These are phyloP conservation scores for Barnardius zonarius DNA, from an alignment of 2,113 vertebrate genomes.

Conservation along the genomic window DNA sequence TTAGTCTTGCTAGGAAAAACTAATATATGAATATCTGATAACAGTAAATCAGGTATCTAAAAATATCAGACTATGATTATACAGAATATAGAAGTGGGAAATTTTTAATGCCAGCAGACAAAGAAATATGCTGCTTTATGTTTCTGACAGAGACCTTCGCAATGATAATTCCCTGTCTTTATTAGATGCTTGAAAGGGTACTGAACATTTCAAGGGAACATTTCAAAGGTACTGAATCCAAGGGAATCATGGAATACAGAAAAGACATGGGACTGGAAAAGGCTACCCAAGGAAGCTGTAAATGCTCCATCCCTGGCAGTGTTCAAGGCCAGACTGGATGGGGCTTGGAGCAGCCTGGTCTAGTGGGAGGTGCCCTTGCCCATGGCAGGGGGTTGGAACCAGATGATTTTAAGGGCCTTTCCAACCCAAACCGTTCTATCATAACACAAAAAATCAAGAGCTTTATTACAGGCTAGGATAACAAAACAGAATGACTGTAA, in stretches of 20 bases:
- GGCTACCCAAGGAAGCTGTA: too few relatives aligned
- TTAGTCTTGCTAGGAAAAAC: not conserved
- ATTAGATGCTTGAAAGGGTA: not conserved
- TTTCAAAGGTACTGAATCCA: not conserved
- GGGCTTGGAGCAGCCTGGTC: too few relatives aligned
- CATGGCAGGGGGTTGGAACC: too few relatives aligned
- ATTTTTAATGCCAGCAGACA: not conserved
- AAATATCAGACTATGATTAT: not conserved
- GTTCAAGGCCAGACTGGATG: too few relatives aligned
- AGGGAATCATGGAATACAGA: not conserved
- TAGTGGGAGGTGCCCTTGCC: too few relatives aligned
- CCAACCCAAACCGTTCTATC: too few relatives aligned
- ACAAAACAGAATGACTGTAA: not conserved
- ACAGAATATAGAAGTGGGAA: not conserved
- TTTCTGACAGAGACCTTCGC: not conserved
- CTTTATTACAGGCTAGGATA: not conserved
- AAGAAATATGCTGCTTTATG: not conserved
- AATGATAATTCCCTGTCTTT: not conserved
- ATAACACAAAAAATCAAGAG: not conserved
- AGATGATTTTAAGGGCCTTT: too few relatives aligned
- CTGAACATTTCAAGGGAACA: not conserved
- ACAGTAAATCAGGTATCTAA: not conserved
- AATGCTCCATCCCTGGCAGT: too few relatives aligned
- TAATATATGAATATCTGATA: not conserved
- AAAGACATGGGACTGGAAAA: not conserved